A percentile compares a stretch with the other conserved stretches of the same genome.
These are phyloP conservation scores for Troides oblongomaculatus DNA, from an alignment of 2,888 invertebrate species.

Conservation along the genomic window DNA sequence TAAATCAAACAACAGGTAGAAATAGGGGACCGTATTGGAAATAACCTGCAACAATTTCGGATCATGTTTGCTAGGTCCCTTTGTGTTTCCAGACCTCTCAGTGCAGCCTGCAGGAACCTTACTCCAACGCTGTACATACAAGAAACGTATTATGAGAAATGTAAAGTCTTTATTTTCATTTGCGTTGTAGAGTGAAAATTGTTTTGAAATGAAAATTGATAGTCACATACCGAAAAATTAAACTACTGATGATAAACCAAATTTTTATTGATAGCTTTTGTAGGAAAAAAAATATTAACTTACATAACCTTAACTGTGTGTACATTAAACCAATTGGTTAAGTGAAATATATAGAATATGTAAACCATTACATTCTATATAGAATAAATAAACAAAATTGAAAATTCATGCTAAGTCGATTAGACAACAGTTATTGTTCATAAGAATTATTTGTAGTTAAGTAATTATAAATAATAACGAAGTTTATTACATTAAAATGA, in stretches of 20 bases:
- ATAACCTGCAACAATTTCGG: background rate
- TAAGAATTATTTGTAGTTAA: background rate
- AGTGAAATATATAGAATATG: no score
- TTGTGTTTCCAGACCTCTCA: slow-evolving; percentile 12
- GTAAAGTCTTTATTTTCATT: slow-evolving; percentile 3
- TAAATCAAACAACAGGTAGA: background rate
- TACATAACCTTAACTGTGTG: no score
- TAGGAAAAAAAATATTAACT: no score
- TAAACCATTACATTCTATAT: no score
- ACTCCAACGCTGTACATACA: slow-evolving; percentile 12
- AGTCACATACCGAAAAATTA: no score
- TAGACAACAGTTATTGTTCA: background rate
- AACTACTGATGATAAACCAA: no score
- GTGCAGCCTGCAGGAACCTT: slow-evolving; percentile 11
- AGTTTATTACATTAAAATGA: background rate
- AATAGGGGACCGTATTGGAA: background rate
- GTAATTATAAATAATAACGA: background rate
- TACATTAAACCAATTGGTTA: no score
- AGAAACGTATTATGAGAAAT: slow-evolving; percentile 20
- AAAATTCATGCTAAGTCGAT: background rate
- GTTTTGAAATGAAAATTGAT: background rate
- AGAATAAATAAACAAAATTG: background rate
- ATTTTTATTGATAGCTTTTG: no score
- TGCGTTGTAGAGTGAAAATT: slow-evolving; percentile 2
- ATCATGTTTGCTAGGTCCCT: slow-evolving; percentile 3